These are phyloP conservation scores for Agrochola lota DNA, from an alignment of 2,888 invertebrate species.

Conservation along the genomic window DNA sequence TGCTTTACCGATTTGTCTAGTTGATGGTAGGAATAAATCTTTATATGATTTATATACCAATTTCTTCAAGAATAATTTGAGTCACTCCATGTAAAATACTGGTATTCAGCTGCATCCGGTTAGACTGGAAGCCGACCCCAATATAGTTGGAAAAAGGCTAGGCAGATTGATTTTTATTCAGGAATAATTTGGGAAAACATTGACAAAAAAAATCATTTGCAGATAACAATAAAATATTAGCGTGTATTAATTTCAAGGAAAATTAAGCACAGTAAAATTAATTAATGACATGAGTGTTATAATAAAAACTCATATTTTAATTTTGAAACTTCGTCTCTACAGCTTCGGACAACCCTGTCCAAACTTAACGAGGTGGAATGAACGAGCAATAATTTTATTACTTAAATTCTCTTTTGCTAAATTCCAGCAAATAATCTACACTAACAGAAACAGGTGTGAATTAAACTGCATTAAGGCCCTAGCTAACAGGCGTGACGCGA, in stretches of 20 bases:
- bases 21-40: neutral
- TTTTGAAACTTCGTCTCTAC: neutral
- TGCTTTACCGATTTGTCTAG: neutral
- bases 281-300: neutral
- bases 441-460: slow-evolving; percentile 41
- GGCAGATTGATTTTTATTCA: too few relatives aligned
- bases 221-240: neutral
- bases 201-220: neutral
- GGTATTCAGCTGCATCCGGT: too few relatives aligned
- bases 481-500: too few relatives aligned
- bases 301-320: slow-evolving; percentile 2
- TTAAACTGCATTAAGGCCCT: slow-evolving; percentile 32
- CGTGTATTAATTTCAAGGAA: neutral
- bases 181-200: neutral
- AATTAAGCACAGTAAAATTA: neutral
- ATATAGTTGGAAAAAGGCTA: too few relatives aligned
- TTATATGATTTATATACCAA: neutral
- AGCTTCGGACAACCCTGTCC: slow-evolving; percentile 16
- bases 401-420: slow-evolving; percentile 11
- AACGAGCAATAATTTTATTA: neutral
- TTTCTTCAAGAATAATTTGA: neutral
- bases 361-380: slow-evolving; percentile 24
- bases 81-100: too few relatives aligned
- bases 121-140: too few relatives aligned
- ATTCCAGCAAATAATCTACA: neutral